A percentile compares a stretch with the other conserved stretches of the same genome.
phyloP scores from a whole-genome alignment of 2,113 vertebrate species.

The Parotia lawesii region DNA sequence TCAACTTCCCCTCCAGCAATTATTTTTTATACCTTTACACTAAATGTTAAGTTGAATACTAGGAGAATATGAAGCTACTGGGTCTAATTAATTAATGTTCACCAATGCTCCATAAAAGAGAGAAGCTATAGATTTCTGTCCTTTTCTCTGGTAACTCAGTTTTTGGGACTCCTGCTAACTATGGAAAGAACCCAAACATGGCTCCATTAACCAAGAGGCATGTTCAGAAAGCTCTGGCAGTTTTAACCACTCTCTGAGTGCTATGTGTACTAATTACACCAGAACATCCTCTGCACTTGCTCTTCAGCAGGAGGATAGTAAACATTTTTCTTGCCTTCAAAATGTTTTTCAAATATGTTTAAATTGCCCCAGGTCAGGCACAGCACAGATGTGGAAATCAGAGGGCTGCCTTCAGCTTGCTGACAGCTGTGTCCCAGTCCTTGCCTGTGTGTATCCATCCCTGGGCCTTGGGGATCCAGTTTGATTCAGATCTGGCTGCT shows the following conservation, averaged over 20 bases:
- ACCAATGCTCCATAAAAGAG: neutral
- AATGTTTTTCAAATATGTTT: neutral
- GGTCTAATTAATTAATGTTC: neutral
- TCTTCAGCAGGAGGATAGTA: neutral
- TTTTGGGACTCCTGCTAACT: neutral
- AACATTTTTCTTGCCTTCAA: neutral
- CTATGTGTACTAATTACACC: neutral
- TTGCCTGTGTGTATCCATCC: neutral
- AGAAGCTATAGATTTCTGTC: neutral
- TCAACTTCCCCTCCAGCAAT: constrained; percentile 9
- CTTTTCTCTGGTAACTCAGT: neutral
- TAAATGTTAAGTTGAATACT: neutral
- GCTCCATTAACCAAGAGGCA: neutral
- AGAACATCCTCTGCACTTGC: neutral
- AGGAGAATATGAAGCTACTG: neutral
- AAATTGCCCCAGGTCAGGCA: neutral
- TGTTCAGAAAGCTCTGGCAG: neutral
- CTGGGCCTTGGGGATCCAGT: neutral
- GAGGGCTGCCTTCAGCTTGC: neutral
- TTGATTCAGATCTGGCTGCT: neutral
- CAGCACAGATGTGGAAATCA: neutral
- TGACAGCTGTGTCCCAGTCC: neutral
- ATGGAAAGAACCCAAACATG: neutral
- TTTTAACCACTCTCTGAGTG: neutral
- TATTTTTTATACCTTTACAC: neutral